Evolutionary conservation across 2,797 vertebrate species (phyloP).

Genomic region (Tenualosa ilisha): DNA sequence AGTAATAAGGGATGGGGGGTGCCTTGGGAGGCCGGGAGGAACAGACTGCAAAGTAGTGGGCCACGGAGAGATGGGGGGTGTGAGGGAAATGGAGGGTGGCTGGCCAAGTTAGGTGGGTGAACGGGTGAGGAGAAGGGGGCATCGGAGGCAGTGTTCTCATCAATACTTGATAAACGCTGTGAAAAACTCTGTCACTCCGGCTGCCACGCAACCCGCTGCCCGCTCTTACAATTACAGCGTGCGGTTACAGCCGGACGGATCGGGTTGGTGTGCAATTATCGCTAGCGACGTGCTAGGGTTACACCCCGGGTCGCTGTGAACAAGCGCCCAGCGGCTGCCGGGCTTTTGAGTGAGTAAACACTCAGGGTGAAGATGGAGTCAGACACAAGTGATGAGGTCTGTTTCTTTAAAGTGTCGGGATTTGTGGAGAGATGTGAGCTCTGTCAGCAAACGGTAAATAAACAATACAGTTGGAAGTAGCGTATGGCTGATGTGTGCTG

Average conservation of each 20-base stretch:
- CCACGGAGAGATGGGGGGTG: too few relatives aligned
- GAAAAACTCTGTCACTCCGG: slow-evolving; percentile 7
- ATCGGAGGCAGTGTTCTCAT: not conserved
- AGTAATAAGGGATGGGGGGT: not conserved
- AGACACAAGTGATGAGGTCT: not conserved
- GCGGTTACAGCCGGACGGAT: slow-evolving; percentile 58
- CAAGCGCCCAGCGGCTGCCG: not conserved
- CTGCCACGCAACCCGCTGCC: slow-evolving; percentile 37
- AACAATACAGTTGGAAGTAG: not conserved
- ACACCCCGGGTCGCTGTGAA: slow-evolving; percentile 52
- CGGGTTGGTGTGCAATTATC: slow-evolving; percentile 64
- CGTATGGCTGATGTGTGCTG: too few relatives aligned
- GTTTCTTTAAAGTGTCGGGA: not conserved
- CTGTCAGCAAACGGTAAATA: not conserved
- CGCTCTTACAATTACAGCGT: slow-evolving; percentile 69
- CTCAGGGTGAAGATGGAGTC: not conserved
- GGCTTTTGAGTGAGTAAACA: not conserved
- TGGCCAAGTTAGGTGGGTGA: not conserved
- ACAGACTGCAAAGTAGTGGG: too few relatives aligned
- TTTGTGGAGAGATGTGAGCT: not conserved
- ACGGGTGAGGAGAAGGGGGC: not conserved
- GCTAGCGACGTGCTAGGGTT: slow-evolving; percentile 60
- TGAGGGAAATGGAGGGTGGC: not conserved
- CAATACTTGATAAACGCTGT: not conserved
- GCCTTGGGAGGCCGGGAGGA: not conserved